Evolutionary conservation across 2,113 vertebrate species (phyloP), one percentile per base, ranked within the genome.

Genomic region (Tetrao urogallus): DNA sequence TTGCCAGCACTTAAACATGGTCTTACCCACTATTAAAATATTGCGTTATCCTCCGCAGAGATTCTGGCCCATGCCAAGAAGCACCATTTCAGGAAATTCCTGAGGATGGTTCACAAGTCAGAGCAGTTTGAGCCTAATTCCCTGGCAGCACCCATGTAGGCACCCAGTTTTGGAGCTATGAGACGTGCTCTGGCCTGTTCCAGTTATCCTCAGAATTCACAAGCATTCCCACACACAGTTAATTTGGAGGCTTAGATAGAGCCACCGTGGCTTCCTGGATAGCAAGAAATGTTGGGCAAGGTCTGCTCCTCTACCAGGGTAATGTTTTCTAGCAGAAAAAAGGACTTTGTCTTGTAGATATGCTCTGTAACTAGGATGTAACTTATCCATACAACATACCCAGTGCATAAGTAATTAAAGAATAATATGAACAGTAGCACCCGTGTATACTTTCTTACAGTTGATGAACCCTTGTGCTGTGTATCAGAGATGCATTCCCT

Each of bases 301-400:
- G 38, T 48, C 30, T 32, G 63, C 52, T 32, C 69, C 24, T 11
- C 42, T 50, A 8, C 50, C 4, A 50, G 15, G 5, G 24, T 11
- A 28, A 38, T 28, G 34, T 43, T 73, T 65, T 45, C 30, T 48
- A 76, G 32, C 16, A 69, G 57, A 50, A 50, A 75, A 56, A 40
- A 75, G 8, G 10, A 11, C 34, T 50, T 75, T 27, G 32, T 13
- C n/a, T 28, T 11, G 43, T 36, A 83, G 64, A 16, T 28, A 27
- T 1, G 22, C 56, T 58, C 30, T n/a, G 56, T 58, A 58, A 58
- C 56, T 32, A 20, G 32, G 57, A 21, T 8, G 19, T 16, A 80
- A 42, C 3, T 64, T 30, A 7, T 0, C 36, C 3, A 25, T 27
- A 13, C 15, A 45, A 34, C 0, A 3, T n/a, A 43, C 22, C 42